Evolutionary conservation across 2,113 vertebrate species (phyloP).

Genomic region (Barnardius zonarius): DNA sequence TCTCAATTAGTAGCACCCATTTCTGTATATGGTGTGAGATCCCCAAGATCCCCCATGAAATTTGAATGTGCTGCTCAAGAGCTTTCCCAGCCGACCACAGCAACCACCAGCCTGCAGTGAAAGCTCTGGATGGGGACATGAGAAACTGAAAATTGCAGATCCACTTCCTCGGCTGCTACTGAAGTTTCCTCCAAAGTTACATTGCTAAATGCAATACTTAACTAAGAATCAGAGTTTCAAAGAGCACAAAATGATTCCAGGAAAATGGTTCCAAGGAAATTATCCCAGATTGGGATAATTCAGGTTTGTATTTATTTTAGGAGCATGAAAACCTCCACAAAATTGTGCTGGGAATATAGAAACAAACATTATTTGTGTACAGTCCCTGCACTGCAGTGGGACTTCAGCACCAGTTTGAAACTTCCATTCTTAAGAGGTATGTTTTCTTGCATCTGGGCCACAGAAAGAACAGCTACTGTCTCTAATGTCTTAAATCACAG

Average conservation of each 20-base stretch:
- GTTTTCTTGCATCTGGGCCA: neutral
- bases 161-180: neutral
- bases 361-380: neutral
- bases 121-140: neutral
- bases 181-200: neutral
- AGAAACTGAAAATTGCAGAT: neutral
- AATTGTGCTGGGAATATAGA: neutral
- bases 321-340: neutral
- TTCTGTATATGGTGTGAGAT: neutral
- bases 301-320: neutral
- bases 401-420: neutral
- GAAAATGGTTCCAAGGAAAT: no score
- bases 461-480: neutral
- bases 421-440: neutral
- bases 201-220: neutral
- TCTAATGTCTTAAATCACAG: neutral
- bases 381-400: neutral
- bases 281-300: neutral
- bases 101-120: neutral
- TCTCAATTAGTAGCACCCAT: neutral
- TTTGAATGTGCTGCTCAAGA: neutral
- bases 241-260: neutral
- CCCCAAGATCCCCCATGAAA: neutral
- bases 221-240: neutral
- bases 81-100: neutral